Conservation (phyloP, 2,797 vertebrate species). For the Glossophaga mutica region DNA sequence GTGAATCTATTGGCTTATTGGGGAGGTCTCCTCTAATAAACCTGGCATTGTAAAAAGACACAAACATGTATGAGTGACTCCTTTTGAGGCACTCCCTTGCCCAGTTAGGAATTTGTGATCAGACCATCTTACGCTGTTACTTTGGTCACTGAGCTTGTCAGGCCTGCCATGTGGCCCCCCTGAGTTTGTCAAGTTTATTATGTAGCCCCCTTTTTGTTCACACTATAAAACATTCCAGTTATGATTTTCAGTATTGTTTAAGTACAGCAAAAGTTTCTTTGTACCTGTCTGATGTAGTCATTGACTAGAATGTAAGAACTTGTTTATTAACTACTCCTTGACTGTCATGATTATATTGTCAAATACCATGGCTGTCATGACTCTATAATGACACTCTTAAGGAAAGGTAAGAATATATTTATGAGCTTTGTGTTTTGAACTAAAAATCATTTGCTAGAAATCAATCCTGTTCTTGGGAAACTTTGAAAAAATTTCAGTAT, state of each 20-base stretch:
- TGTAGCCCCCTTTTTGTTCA: neutral
- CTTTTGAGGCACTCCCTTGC: neutral
- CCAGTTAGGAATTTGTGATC: neutral
- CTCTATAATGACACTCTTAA: neutral
- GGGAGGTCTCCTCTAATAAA: neutral
- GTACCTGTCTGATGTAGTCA: neutral
- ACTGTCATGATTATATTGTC: neutral
- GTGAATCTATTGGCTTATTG: neutral
- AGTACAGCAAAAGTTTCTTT: neutral
- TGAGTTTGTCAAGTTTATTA: neutral
- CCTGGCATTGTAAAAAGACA: neutral
- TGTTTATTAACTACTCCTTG: neutral
- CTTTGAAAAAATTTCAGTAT: neutral
- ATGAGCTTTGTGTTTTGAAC: neutral
- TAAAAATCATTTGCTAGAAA: neutral
- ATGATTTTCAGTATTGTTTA: slow-evolving; percentile 11
- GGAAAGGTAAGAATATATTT: neutral
- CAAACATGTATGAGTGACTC: neutral
- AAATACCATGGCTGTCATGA: neutral
- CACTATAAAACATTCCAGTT: neutral
- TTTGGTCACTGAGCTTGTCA: neutral
- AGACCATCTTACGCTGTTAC: neutral
- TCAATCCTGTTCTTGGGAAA: neutral
- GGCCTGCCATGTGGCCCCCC: neutral
- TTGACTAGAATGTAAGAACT: neutral